Base-by-base conservation (phyloP, 2,113 vertebrate species). In the Oxyura jamaicensis region DNA sequence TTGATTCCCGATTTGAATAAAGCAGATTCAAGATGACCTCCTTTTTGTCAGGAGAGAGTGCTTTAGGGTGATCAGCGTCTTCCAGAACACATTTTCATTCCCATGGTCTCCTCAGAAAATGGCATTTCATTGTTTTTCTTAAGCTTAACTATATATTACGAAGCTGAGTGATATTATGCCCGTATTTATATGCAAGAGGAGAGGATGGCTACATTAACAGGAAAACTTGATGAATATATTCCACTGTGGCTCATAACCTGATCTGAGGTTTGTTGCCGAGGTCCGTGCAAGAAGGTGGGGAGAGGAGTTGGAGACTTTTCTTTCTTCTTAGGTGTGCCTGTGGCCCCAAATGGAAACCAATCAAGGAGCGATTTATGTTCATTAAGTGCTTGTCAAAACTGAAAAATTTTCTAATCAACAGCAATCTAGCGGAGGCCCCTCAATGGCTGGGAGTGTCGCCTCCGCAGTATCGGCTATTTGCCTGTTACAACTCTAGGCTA, bases 361-460 rank as follows among this genome's bases (percentile, higher is more conserved):
- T 98, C 98, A 98, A 98, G 97, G 97, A 97, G 97, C 98, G 97
- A 98, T 98, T 98, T 98, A 97, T 98, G 98, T 98, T 98, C 98
- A 98, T 98, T 98, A 98, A 98, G 97, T 88, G 96, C 98, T 98
- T 98, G 98, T 98, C 98, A 98, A 98, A 98, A 98, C 98, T 98
- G 98, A 98, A 98, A 98, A 98, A 98, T 98, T 96, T 98, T 98
- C 97, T 98, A 98, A 98, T 98, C 98, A 98, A 97, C 97, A 94
- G 98, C 97, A 96, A 95, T 97, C 97, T 98, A 95, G 96, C 97
- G 5, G 93, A 93, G 20, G 98, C 97, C 98, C 97, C 93, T 96
- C 96, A 71, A 96, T 98, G 98, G 97, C 98, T 98, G 97, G 97
- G 97, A 97, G 98, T 97, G 97, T 98, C 83, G 97, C 98, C 98